Percentiles rank a stretch among this genome's conserved stretches.
phyloP scores from a whole-genome alignment of 2,888 invertebrate species.

The Gymnocheta viridis region DNA sequence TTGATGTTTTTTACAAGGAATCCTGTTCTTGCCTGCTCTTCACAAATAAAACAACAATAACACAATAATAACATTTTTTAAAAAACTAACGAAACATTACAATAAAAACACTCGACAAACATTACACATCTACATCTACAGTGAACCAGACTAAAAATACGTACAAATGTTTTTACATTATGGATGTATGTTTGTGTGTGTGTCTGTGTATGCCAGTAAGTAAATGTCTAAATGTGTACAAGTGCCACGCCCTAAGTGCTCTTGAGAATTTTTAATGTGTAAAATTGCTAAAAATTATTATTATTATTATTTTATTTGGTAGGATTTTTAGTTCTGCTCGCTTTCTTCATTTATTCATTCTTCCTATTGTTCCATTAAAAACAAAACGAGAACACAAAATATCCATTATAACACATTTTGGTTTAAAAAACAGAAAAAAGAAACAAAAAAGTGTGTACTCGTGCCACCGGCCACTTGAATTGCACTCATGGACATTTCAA shows the following conservation, averaged over 20 bases:
- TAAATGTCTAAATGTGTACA: slow-evolving; percentile 51
- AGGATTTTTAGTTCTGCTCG: slow-evolving; percentile 66
- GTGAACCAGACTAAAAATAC: neutral
- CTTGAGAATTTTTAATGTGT: slow-evolving; percentile 64
- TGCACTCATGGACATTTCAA: slow-evolving; percentile 60
- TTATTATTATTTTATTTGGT: slow-evolving; percentile 49
- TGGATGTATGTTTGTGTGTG: neutral
- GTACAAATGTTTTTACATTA: too few species aligned
- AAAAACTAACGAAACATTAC: slow-evolving; percentile 65
- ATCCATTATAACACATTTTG: slow-evolving; percentile 64
- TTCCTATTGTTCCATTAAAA: slow-evolving; percentile 48
- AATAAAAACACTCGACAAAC: slow-evolving; percentile 57
- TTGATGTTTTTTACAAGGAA: slow-evolving; percentile 31
- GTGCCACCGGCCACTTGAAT: slow-evolving; percentile 64
- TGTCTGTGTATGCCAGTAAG: neutral
- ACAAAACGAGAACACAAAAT: slow-evolving; percentile 53
- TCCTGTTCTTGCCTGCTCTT: slow-evolving; percentile 7
- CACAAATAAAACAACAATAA: slow-evolving; percentile 34
- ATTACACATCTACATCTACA: slow-evolving; percentile 3
- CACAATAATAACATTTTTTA: slow-evolving; percentile 42
- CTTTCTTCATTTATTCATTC: slow-evolving; percentile 33
- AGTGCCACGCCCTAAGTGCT: slow-evolving; percentile 68
- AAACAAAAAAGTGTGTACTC: too few species aligned
- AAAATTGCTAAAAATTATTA: slow-evolving; percentile 67
- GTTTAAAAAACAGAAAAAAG: too few species aligned